Percentiles rank a stretch among this genome's conserved stretches.
Evolutionary conservation across 2,113 vertebrate species (phyloP).

Genomic region (Reinhardtius hippoglossoides): DNA sequence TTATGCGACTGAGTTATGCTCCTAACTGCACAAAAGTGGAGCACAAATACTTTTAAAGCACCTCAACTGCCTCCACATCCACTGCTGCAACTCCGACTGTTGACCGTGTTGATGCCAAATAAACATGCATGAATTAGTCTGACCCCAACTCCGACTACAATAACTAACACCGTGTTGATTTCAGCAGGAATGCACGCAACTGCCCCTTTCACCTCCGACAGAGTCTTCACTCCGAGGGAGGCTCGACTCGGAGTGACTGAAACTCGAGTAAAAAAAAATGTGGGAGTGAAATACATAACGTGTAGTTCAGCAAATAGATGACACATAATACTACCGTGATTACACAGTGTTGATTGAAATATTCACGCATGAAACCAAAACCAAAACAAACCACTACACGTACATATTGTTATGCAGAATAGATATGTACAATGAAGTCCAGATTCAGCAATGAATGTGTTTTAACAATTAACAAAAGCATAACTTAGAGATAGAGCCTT

Average conservation of each 20-base stretch:
- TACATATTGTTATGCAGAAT: neutral
- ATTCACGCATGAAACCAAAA: neutral
- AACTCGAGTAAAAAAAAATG: neutral
- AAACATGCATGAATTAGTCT: too few relatives aligned
- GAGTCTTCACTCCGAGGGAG: neutral
- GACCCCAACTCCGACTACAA: neutral
- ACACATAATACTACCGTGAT: neutral
- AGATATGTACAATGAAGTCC: too few relatives aligned
- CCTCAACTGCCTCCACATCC: neutral
- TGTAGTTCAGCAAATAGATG: conserved; percentile 3
- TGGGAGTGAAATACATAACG: neutral
- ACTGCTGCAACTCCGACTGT: neutral
- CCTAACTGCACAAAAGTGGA: neutral
- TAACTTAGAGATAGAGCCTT: neutral
- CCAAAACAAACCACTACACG: neutral
- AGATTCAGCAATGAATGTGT: too few relatives aligned
- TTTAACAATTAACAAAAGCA: too few relatives aligned
- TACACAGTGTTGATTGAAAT: neutral
- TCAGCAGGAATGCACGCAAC: neutral
- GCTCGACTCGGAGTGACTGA: neutral
- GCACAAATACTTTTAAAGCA: neutral
- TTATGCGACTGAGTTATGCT: neutral
- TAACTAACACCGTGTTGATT: neutral
- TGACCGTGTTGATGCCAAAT: neutral
- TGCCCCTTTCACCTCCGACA: neutral